Evolutionary conservation across 2,888 invertebrate genomes (phyloP).

Genomic region (Pachycephus smyrnensis): DNA sequence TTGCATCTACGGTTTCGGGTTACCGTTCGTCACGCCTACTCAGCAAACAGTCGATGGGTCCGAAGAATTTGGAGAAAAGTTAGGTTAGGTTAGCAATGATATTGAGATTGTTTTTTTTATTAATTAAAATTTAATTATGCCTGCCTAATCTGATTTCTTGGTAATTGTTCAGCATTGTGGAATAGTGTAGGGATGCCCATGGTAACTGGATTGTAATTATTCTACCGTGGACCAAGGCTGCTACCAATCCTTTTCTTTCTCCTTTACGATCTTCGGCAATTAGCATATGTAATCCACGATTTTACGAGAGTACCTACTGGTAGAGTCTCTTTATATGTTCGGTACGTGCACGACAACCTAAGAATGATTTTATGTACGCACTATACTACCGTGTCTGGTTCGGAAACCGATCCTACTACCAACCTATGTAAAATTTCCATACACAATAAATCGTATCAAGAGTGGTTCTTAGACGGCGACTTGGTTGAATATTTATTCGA

Average conservation of each 20-base stretch:
- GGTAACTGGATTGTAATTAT: not conserved
- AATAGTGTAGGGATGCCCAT: not conserved
- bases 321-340: not conserved
- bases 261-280: conserved; percentile 12
- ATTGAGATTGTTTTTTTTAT: not conserved
- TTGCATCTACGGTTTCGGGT: conserved; percentile 56
- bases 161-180: not conserved
- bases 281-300: conserved; percentile 23
- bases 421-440: not conserved
- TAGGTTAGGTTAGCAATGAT: not conserved
- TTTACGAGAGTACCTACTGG: conserved; percentile 8
- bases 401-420: not conserved
- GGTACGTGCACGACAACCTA: not conserved
- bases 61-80: not conserved
- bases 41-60: not conserved
- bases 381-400: not conserved
- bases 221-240: not conserved
- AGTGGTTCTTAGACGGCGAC: not conserved
- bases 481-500: not conserved
- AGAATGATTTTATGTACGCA: not conserved
- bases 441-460: not conserved
- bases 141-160: not conserved
- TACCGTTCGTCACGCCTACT: conserved; percentile 45
- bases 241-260: not conserved
- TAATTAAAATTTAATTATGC: no score